phyloP scores from a whole-genome alignment of 2,888 invertebrate species.

The Arctia plantaginis region DNA sequence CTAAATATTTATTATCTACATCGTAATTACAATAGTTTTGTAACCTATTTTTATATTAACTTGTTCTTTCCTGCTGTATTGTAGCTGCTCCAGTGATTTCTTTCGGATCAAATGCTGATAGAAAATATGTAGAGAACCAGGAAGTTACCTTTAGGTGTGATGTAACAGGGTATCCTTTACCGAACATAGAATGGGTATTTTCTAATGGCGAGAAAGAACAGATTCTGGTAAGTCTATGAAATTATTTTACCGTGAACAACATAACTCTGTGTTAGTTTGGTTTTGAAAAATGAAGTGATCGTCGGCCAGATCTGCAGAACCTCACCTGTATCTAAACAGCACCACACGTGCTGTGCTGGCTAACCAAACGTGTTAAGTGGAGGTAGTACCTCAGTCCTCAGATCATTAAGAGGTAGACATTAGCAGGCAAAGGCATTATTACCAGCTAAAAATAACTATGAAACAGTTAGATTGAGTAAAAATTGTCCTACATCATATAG shows the following conservation, averaged over 20 bases:
- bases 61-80: background rate
- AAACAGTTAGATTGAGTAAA: background rate
- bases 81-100: constrained; percentile 64
- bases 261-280: background rate
- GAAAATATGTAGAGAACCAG: constrained; percentile 54
- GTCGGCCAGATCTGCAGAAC: background rate
- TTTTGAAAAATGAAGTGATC: background rate
- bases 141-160: constrained; percentile 60
- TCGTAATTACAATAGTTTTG: background rate
- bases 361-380: too few relatives aligned
- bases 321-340: background rate
- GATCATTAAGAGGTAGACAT: background rate
- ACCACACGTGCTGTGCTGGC: too few relatives aligned
- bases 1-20: background rate
- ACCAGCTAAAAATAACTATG: background rate
- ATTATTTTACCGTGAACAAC: background rate
- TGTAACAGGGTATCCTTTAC: constrained; percentile 70
- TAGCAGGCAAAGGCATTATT: too few relatives aligned
- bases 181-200: constrained; percentile 68
- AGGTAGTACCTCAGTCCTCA: too few relatives aligned
- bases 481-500: too few relatives aligned
- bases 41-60: background rate
- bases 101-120: constrained; percentile 54
- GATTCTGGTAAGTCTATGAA: constrained; percentile 44
- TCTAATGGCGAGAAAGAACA: constrained; percentile 45